Evolutionary conservation across 2,888 invertebrate species (phyloP).

Genomic region (Orthosia incerta): DNA sequence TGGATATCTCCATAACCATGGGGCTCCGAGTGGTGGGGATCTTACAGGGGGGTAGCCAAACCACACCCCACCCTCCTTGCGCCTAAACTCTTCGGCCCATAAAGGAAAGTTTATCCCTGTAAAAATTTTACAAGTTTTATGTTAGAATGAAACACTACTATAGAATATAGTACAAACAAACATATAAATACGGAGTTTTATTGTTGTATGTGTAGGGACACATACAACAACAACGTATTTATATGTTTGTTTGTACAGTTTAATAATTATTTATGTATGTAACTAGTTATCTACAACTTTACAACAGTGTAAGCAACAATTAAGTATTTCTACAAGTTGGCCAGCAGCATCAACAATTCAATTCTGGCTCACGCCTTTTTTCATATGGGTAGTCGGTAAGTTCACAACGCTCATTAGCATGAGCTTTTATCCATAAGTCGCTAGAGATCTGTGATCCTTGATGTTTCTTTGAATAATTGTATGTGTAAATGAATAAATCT

Average conservation of each 20-base stretch:
- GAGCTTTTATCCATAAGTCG: not conserved
- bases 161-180: no score
- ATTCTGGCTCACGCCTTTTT: not conserved
- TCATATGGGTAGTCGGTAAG: not conserved
- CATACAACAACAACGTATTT: not conserved
- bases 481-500: not conserved
- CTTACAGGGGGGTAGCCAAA: no score
- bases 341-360: not conserved
- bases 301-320: not conserved
- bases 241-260: not conserved
- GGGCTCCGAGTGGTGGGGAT: no score
- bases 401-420: not conserved
- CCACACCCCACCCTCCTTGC: no score
- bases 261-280: not conserved
- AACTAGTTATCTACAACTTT: not conserved
- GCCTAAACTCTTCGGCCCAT: no score
- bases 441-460: not conserved
- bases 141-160: no score
- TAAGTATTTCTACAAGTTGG: not conserved
- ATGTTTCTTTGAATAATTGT: not conserved
- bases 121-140: no score
- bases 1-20: no score
- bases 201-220: no score
- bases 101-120: no score
- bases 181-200: no score